Evolutionary conservation across 2,888 invertebrate genomes (phyloP).

Genomic region (Matsumyia berberina): DNA sequence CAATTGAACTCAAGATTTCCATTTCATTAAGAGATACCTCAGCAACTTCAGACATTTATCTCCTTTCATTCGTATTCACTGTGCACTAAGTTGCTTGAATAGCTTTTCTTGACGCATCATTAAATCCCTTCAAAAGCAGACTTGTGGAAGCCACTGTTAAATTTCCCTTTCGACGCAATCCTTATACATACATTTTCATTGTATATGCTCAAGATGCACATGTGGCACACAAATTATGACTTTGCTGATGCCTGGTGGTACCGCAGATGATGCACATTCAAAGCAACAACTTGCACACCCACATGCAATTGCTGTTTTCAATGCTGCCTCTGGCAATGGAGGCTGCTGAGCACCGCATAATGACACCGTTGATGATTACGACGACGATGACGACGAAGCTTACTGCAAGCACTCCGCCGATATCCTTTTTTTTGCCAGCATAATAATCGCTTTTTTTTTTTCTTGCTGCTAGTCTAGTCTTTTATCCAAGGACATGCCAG

Average conservation of each 20-base stretch:
- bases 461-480: conserved; percentile 33
- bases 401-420: conserved; percentile 35
- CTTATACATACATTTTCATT: conserved; percentile 5
- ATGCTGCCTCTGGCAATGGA: conserved; percentile 32
- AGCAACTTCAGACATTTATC: no score
- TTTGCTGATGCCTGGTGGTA: conserved; percentile 38
- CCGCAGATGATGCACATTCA: conserved; percentile 51
- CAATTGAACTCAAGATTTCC: no score
- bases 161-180: background rate
- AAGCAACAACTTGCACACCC: conserved; percentile 6
- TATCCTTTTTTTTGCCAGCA: conserved; percentile 40
- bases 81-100: no score
- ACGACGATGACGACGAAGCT: conserved; percentile 29
- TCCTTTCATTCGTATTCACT: no score
- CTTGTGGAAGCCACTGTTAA: conserved; percentile 7
- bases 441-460: background rate
- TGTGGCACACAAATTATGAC: conserved; percentile 40
- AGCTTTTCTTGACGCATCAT: background rate
- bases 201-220: conserved; percentile 18
- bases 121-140: background rate
- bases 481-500: background rate
- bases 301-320: conserved; percentile 11
- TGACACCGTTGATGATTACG: conserved; percentile 51
- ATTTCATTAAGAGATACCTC: no score
- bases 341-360: conserved; percentile 51